These are phyloP conservation scores for Rapana venosa DNA, from an alignment of 2,888 invertebrate genomes.

Conservation along the genomic window DNA sequence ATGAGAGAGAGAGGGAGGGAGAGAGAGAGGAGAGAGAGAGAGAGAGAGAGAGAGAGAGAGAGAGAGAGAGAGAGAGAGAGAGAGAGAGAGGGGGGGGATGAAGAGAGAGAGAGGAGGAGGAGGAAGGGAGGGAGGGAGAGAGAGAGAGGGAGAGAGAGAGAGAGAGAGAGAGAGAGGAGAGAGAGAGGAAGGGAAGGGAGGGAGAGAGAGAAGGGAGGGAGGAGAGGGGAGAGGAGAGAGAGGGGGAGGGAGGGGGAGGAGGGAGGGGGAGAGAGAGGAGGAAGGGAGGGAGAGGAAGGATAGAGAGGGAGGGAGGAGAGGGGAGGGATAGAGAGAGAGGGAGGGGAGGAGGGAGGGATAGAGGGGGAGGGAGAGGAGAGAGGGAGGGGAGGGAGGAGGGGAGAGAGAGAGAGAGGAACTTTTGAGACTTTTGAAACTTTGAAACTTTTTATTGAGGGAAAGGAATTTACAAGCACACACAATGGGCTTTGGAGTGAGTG, in stretches of 20 bases:
- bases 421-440: too few relatives aligned
- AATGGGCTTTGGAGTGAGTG: too few relatives aligned
- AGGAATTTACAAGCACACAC: too few relatives aligned
- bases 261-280: background rate
- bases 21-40: background rate
- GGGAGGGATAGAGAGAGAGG: too few relatives aligned
- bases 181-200: background rate
- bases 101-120: background rate
- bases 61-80: constrained; percentile 9
- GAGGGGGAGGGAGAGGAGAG: background rate
- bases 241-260: constrained; percentile 8
- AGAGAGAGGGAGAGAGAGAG: constrained; percentile 28
- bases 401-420: too few relatives aligned
- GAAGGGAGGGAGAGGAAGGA: too few relatives aligned
- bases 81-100: background rate
- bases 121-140: constrained; percentile 1
- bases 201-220: background rate
- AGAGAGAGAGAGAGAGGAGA: constrained; percentile 18
- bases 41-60: constrained; percentile 30
- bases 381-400: too few relatives aligned
- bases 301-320: too few relatives aligned
- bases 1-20: constrained; percentile 29
- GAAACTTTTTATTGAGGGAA: too few relatives aligned
- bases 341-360: too few relatives aligned
- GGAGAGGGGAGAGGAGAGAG: background rate